Percentiles rank a stretch among this genome's conserved stretches.
Evolutionary conservation across 1,140 invertebrate species (phyloP).

Genomic region (Campodea augens): DNA sequence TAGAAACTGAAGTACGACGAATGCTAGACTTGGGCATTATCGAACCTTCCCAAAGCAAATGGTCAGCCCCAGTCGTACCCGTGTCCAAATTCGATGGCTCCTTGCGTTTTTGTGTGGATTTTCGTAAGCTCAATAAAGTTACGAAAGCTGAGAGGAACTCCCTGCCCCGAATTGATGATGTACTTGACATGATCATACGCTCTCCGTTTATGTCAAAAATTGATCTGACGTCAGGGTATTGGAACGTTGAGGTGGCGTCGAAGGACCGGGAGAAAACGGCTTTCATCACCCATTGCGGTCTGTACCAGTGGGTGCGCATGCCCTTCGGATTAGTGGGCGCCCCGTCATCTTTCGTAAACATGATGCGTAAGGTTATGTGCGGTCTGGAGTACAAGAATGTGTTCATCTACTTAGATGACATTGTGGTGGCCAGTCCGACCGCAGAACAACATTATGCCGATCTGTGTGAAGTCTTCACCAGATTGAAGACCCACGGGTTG

Average conservation of each 20-base stretch:
- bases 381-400: constrained; percentile 8
- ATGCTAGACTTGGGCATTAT: too few species aligned
- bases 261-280: constrained; percentile 22
- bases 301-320: constrained; percentile 11
- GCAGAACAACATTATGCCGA: constrained; percentile 3
- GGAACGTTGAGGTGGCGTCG: constrained; percentile 22
- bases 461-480: constrained; percentile 9
- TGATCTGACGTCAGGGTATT: constrained; percentile 18
- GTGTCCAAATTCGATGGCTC: constrained; percentile 29
- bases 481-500: constrained; percentile 8
- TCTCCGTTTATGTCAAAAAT: constrained; percentile 16
- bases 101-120: constrained; percentile 27
- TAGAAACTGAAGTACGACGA: too few species aligned
- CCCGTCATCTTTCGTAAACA: constrained; percentile 11
- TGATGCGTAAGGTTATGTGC: constrained; percentile 12
- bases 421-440: background rate
- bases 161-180: constrained; percentile 23
- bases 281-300: constrained; percentile 19
- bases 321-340: constrained; percentile 14
- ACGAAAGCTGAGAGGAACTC: constrained; percentile 22
- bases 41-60: too few species aligned
- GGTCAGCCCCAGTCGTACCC: constrained; percentile 26
- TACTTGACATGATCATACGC: constrained; percentile 17
- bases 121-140: constrained; percentile 22
- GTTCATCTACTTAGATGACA: constrained; percentile 17